Conservation (phyloP, 2,888 invertebrate species). For the Adelognathus sp. region DNA sequence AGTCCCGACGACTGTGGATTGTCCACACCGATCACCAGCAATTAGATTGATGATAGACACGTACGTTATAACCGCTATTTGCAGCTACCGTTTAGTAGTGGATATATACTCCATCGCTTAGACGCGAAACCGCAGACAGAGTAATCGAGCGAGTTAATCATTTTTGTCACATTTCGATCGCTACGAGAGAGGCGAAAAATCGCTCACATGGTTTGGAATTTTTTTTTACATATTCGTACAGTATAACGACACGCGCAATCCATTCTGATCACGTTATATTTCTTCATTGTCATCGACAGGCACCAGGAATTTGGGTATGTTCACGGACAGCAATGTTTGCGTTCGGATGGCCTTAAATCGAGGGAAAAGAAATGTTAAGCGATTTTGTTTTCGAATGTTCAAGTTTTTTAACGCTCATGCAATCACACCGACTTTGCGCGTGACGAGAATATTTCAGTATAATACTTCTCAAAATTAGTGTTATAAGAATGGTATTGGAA, state of each 20-base stretch:
- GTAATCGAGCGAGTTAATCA: conserved; percentile 28
- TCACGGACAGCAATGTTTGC: no score
- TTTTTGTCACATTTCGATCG: conserved; percentile 21
- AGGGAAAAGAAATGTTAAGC: no score
- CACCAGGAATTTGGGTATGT: no score
- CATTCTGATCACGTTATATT: no score
- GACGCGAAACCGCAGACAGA: background rate
- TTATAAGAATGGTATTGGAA: no score
- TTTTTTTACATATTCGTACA: background rate
- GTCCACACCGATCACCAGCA: background rate
- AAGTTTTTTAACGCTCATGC: no score
- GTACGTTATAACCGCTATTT: background rate
- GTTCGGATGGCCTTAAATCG: no score
- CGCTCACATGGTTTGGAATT: background rate
- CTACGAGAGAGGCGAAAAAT: conserved; percentile 21
- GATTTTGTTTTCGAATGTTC: no score
- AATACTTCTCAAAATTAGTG: no score
- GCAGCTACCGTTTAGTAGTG: background rate
- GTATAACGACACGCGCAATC: background rate
- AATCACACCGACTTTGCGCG: no score
- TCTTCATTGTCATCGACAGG: no score
- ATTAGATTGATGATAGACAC: background rate
- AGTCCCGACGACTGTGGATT: background rate
- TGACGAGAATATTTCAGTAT: no score
- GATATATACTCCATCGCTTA: background rate